Base-by-base conservation (phyloP, 2,797 vertebrate species). In the Semotilus atromaculatus region DNA sequence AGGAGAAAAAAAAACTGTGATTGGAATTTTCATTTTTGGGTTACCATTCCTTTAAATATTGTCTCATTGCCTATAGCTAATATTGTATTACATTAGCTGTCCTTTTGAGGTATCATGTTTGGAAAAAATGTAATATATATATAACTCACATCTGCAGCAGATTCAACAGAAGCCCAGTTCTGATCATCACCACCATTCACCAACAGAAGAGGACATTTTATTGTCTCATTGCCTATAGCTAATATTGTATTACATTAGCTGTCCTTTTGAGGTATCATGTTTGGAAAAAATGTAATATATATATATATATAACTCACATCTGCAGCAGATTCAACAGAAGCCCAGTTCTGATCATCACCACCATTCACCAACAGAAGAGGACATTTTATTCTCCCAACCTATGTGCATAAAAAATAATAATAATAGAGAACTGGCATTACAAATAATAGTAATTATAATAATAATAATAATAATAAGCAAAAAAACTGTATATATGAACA, bases 131-230 rank as follows among this genome's bases (percentile, higher is more conserved):
- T 60, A 80, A 80, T 74, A 45, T 67, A 29, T n/a, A n/a, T 77
- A 68, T 67, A 31, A 89, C 92, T 94, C 84, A 96, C 95, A 58
- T 94, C 92, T 13, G 92, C 89, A 3, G 93, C 92, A 31, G 68
- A 87, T 84, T 95, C 94, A 48, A 76, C 40, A 0, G 91, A 1
- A 21, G 95, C 29, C 85, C 72, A 86, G 89, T 90, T 94, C 88
- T 94, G 94, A 89, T 96, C 95, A 75, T 96, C 95, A 2, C 23
- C 19, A 5, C 91, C 93, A 0, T 84, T 91, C 18, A 96, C 83
- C 87, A 96, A 8, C 89, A 96, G 13, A 66, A 94, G 0, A 0
- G 95, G 95, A 88, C 93, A 95, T 16, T 83, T 91, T 36, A 96
- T 93, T 76, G 73, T 93, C 34, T 89, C 90, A 64, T n/a, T 40